Percentiles rank a stretch among this genome's conserved stretches.
phyloP scores from a whole-genome alignment of 2,888 invertebrate genomes.

The Coronaproctus castanopsis region DNA sequence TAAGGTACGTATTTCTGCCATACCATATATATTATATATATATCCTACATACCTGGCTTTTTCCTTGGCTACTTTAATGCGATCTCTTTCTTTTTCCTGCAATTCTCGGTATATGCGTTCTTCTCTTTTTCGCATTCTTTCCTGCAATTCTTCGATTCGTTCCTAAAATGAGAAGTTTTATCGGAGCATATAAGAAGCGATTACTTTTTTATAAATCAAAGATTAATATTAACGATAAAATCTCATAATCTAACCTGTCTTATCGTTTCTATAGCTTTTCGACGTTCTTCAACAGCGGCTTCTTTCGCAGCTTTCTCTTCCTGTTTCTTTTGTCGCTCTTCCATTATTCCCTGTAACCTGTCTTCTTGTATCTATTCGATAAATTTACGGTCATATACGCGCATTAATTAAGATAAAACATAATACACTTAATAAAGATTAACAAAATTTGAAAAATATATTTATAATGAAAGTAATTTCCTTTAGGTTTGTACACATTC shows the following conservation, averaged over 20 bases:
- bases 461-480: too few species aligned
- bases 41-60: slow-evolving; percentile 14
- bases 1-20: too few species aligned
- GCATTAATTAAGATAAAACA: too few species aligned
- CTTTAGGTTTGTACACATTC: too few species aligned
- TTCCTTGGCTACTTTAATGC: slow-evolving; percentile 46
- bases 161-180: slow-evolving; percentile 16
- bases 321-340: slow-evolving; percentile 61
- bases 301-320: slow-evolving; percentile 92
- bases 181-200: too few species aligned
- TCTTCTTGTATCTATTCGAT: slow-evolving; percentile 49
- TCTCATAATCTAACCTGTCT: slow-evolving; percentile 30
- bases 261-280: slow-evolving; percentile 66
- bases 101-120: slow-evolving; percentile 65
- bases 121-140: slow-evolving; percentile 54
- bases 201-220: neutral
- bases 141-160: slow-evolving; percentile 50
- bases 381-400: too few species aligned
- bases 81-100: slow-evolving; percentile 50
- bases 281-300: slow-evolving; percentile 76
- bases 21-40: too few species aligned
- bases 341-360: slow-evolving; percentile 56
- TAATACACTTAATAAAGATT: too few species aligned
- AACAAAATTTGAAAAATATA: too few species aligned
- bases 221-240: neutral